phyloP scores from a whole-genome alignment of 2,797 vertebrate species.

The Phataginus tricuspis region DNA sequence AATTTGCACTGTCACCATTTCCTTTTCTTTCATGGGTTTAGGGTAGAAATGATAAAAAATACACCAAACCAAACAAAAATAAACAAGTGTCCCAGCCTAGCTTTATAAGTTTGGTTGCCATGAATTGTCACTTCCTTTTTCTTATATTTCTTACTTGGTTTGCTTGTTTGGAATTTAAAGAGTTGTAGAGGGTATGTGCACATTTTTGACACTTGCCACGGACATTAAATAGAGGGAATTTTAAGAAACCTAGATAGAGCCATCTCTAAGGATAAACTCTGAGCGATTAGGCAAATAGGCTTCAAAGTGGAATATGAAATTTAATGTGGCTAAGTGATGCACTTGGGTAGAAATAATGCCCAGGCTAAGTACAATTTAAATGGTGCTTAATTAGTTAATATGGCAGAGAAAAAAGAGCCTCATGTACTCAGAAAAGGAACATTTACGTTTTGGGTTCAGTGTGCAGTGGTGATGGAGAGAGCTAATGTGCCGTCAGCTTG shows the following conservation, averaged over 20 bases:
- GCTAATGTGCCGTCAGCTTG: neutral
- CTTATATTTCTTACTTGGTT: neutral
- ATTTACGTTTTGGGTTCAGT: neutral
- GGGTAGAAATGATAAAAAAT: neutral
- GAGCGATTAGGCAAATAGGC: slow-evolving; percentile 75
- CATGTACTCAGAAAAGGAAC: neutral
- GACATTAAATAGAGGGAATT: slow-evolving; percentile 74
- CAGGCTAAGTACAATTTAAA: slow-evolving; percentile 72
- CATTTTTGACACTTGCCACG: slow-evolving; percentile 69
- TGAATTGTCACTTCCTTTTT: neutral
- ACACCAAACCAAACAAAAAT: neutral
- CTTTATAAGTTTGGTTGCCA: neutral
- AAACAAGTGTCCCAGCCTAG: neutral
- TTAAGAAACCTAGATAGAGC: slow-evolving; percentile 70
- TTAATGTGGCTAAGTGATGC: slow-evolving; percentile 78
- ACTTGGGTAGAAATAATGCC: slow-evolving; percentile 80
- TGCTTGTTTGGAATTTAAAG: neutral
- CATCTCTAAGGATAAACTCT: slow-evolving; percentile 76
- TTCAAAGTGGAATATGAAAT: slow-evolving; percentile 77
- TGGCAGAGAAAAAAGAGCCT: slow-evolving; percentile 1
- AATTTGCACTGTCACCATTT: neutral
- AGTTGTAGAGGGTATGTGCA: slow-evolving; percentile 34
- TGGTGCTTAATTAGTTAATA: slow-evolving; percentile 75
- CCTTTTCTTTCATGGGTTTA: neutral
- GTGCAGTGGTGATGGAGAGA: neutral